A percentile compares a stretch with the other conserved stretches of the same genome.
Evolutionary conservation across 2,888 invertebrate species (phyloP).

Genomic region (Hydropsyche betteni): DNA sequence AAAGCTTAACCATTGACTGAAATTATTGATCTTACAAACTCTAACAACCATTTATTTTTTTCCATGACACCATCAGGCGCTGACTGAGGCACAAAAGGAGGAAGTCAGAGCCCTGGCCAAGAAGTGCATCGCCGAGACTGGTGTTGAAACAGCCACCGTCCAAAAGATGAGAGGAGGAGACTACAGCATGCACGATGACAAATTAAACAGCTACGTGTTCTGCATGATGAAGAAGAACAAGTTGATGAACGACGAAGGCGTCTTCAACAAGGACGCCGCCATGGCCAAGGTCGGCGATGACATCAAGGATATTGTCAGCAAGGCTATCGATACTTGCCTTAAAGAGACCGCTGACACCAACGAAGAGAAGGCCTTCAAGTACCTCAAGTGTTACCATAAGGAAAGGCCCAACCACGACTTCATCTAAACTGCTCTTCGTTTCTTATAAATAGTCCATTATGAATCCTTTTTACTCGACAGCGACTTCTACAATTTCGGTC

Average conservation of each 20-base stretch:
- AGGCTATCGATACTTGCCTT: conserved; percentile 46
- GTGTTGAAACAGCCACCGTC: conserved; percentile 60
- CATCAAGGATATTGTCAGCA: conserved; percentile 36
- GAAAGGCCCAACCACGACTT: conserved; percentile 45
- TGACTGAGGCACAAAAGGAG: conserved; percentile 64
- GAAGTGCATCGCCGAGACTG: conserved; percentile 61
- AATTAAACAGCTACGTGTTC: conserved; percentile 53
- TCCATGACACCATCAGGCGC: conserved; percentile 55
- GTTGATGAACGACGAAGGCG: conserved; percentile 47
- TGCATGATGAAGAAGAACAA: conserved; percentile 52
- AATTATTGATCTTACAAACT: too few species aligned
- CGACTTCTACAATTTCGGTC: too few species aligned
- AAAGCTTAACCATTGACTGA: too few species aligned
- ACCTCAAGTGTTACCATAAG: conserved; percentile 47
- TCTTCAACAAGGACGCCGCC: conserved; percentile 47
- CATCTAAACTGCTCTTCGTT: conserved; percentile 28
- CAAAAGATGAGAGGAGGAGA: conserved; percentile 63
- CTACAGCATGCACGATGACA: conserved; percentile 58
- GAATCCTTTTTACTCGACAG: too few species aligned
- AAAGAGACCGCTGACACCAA: conserved; percentile 37
- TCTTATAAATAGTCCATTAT: too few species aligned
- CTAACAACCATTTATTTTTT: too few species aligned
- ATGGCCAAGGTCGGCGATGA: conserved; percentile 43
- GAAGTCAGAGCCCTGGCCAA: conserved; percentile 62
- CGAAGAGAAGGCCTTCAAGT: conserved; percentile 41